Conservation (phyloP, 2,888 invertebrate genomes). For the Erebia ligea region DNA sequence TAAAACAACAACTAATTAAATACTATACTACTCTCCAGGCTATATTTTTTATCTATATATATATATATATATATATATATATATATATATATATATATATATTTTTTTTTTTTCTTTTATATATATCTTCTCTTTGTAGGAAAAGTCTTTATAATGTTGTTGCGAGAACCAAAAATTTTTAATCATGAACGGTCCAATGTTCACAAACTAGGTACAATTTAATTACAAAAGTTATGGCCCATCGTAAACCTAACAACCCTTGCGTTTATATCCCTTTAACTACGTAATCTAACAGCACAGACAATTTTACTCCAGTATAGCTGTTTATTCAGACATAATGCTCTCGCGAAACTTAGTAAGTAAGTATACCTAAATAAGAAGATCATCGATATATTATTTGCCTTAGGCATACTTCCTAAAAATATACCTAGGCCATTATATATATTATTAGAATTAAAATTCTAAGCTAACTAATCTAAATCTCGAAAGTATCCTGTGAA, state of each 20-base stretch:
- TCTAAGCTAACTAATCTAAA: no score
- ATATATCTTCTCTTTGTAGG: no score
- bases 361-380: constrained; percentile 7
- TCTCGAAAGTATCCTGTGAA: no score
- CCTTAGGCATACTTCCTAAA: no score
- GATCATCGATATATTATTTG: not conserved
- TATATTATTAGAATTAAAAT: no score
- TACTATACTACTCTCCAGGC: no score
- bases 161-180: constrained; percentile 8
- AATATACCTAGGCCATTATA: no score
- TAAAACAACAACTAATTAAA: no score
- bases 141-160: not conserved
- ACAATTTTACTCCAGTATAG: constrained; percentile 16
- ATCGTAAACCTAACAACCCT: constrained; percentile 27
- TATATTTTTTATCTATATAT: no score
- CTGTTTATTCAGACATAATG: constrained; percentile 13
- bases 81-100: no score
- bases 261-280: constrained; percentile 24
- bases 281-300: constrained; percentile 24
- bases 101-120: no score
- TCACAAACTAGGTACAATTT: constrained; percentile 19
- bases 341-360: not conserved
- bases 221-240: constrained; percentile 26
- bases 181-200: constrained; percentile 12
- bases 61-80: no score